phyloP scores from a whole-genome alignment of 2,888 invertebrate genomes.

The Proisotoma minuta region DNA sequence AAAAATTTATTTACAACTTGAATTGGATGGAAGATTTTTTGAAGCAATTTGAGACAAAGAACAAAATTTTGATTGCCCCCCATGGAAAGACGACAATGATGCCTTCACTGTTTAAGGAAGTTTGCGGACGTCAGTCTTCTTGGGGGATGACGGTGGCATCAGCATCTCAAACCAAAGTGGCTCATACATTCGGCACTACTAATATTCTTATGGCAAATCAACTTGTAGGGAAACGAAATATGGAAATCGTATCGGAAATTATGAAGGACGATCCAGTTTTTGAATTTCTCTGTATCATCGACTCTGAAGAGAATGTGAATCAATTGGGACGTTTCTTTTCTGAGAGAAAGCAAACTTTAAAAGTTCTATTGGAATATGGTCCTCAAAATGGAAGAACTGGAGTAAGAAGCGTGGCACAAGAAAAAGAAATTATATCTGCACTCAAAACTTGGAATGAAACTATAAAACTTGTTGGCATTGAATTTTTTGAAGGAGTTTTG shows the following conservation, averaged over 20 bases:
- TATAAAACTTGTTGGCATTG: conserved; percentile 30
- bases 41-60: conserved; percentile 14
- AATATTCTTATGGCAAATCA: conserved; percentile 38
- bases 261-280: conserved; percentile 24
- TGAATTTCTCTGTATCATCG: conserved; percentile 37
- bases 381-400: conserved; percentile 34
- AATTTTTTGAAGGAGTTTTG: conserved; percentile 41
- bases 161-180: conserved; percentile 30
- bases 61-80: conserved; percentile 27
- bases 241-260: conserved; percentile 40
- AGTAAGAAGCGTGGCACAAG: conserved; percentile 25
- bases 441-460: conserved; percentile 23
- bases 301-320: conserved; percentile 33
- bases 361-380: conserved; percentile 39
- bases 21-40: conserved; percentile 40
- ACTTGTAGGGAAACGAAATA: conserved; percentile 35
- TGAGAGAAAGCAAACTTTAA: conserved; percentile 21
- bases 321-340: conserved; percentile 31
- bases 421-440: conserved; percentile 17
- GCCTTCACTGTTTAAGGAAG: conserved; percentile 27
- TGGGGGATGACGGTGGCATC: conserved; percentile 41
- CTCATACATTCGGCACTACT: conserved; percentile 25
- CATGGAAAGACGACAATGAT: conserved; percentile 44
- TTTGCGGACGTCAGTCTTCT: neutral
- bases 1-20: conserved; percentile 29